A percentile compares a stretch with the other conserved stretches of the same genome.
Evolutionary conservation across 1,140 invertebrate genomes (phyloP).

Genomic region (Drosophila auraria): DNA sequence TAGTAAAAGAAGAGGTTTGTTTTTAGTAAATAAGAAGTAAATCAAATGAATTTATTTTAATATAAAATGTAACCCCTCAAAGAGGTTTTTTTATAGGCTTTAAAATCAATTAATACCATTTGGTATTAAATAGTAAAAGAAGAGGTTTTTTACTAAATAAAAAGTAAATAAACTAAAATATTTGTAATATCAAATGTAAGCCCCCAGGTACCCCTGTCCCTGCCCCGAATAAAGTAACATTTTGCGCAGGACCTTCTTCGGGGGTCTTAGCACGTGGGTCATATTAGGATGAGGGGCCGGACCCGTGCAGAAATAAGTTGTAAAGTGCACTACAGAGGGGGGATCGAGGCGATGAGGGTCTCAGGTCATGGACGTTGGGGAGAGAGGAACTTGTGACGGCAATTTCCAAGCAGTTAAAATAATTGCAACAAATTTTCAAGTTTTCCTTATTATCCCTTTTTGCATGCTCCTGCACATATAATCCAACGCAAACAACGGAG

Average conservation of each 20-base stretch:
- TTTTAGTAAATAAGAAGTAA: too few species aligned
- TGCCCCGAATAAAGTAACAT: slow-evolving; percentile 6
- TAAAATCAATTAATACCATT: too few species aligned
- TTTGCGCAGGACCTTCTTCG: slow-evolving; percentile 12
- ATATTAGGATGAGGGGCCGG: slow-evolving; percentile 1
- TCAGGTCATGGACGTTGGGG: not conserved
- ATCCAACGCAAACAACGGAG: slow-evolving; percentile 51
- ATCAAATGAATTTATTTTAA: too few species aligned
- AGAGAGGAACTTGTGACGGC: slow-evolving; percentile 15
- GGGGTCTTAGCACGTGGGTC: slow-evolving; percentile 3
- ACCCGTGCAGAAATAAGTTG: slow-evolving; percentile 41
- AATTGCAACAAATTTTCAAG: slow-evolving; percentile 82
- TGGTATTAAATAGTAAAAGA: too few species aligned
- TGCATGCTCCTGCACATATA: slow-evolving; percentile 61
- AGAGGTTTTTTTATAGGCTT: too few species aligned
- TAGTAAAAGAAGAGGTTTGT: too few species aligned
- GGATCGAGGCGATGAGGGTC: too few species aligned
- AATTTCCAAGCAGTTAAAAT: slow-evolving; percentile 79
- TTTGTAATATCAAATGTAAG: too few species aligned
- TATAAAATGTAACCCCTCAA: too few species aligned
- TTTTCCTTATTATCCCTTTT: slow-evolving; percentile 72
- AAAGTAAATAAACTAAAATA: not conserved
- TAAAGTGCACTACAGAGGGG: slow-evolving; percentile 43
- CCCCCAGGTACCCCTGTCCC: too few species aligned
- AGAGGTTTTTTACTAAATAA: not conserved